Conservation (phyloP, 2,888 invertebrate genomes). For the Cosmia trapezina region DNA sequence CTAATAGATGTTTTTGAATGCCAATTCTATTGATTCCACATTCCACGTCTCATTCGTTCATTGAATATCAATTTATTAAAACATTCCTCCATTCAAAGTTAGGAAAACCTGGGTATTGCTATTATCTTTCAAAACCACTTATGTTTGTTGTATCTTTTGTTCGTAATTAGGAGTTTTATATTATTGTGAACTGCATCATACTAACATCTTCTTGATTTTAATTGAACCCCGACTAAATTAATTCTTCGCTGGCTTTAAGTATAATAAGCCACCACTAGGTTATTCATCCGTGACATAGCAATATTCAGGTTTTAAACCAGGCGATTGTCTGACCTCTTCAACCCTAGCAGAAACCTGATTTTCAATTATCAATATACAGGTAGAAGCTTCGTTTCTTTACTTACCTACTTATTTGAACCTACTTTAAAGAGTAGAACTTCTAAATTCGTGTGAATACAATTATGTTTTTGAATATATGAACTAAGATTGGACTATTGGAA, state of each 20-base stretch:
- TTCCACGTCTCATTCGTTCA: not conserved
- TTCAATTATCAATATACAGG: conserved; percentile 32
- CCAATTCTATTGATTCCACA: not conserved
- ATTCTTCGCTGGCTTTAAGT: conserved; percentile 19
- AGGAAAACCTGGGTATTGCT: too few relatives aligned
- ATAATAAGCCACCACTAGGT: conserved; percentile 24
- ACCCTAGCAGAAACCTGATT: conserved; percentile 52
- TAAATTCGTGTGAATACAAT: conserved; percentile 1
- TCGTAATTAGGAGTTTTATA: too few relatives aligned
- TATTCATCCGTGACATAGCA: conserved; percentile 34
- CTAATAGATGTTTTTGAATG: not conserved
- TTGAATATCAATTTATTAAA: not conserved
- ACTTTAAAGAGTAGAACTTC: conserved; percentile 12
- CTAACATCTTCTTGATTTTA: not conserved
- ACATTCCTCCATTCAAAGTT: too few relatives aligned
- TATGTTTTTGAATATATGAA: too few relatives aligned
- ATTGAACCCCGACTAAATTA: not conserved
- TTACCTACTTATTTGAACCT: conserved; percentile 18
- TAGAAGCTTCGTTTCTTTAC: conserved; percentile 27
- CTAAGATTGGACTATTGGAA: too few relatives aligned
- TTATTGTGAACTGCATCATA: too few relatives aligned
- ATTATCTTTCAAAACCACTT: not conserved
- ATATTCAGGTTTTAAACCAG: conserved; percentile 49
- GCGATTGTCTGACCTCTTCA: conserved; percentile 53
- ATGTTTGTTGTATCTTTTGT: not conserved